Base-by-base conservation (phyloP, 2,113 vertebrate genomes). In the Nyctibius bracteatus region DNA sequence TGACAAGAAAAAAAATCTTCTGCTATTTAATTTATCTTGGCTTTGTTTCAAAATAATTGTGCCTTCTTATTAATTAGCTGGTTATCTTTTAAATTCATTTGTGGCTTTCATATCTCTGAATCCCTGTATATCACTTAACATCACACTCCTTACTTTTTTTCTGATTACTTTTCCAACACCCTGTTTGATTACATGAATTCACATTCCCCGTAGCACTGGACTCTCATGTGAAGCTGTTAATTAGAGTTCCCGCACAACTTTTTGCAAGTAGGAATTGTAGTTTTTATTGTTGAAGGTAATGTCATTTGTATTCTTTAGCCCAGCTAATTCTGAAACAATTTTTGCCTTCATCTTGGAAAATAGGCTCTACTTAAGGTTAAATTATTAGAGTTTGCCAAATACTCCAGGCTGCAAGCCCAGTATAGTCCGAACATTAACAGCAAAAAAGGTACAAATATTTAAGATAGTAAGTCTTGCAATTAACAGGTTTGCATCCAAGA, bases 21-120 rank as follows among this genome's bases (percentile, higher is more conserved):
- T 74, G 31, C 70, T 86, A 31, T 93, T 97, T 83, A 74, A 94
- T 94, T 67, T 84, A n/a, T 91, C 57, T 94, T 96, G 92, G 72
- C 68, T 95, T 86, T 95, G 63, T 94, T 95, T 94, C 85, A 94
- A 93, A 95, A 86, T 81, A 93, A 57, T 86, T 67, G 47, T 78
- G 14, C 49, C 47, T 62, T 92, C 82, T 72, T 96, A 86, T 90
- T 94, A 84, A 96, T 96, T 94, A 91, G 61, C 68, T 65, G 65
- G 61, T 96, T 95, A 94, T 93, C 92, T 92, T 81, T 94, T 93
- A 63, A 61, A 81, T 96, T 95, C 20, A 86, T 90, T 95, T 90
- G 47, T 71, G 66, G 51, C 35, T 81, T 94, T 97, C 41, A 4
- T 81, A 87, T 74, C 92, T 86, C 31, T 70, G 87, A 90, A 90